These are phyloP conservation scores for Gyps fulvus DNA, from an alignment of 2,113 vertebrate species.

Conservation along the genomic window DNA sequence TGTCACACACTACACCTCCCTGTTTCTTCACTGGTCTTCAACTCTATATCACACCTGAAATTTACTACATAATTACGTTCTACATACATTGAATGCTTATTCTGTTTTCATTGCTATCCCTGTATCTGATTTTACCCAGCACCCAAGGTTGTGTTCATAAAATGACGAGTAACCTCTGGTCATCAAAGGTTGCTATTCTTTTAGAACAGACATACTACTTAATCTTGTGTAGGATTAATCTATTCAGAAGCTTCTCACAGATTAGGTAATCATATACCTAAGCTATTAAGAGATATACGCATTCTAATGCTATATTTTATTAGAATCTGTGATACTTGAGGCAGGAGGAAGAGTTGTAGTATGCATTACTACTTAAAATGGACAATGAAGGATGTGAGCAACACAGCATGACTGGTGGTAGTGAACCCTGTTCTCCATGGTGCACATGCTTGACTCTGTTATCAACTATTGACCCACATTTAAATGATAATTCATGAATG, in stretches of 20 bases:
- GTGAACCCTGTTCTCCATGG: background rate
- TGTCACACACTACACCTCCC: background rate
- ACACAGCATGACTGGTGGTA: background rate
- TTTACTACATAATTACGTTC: background rate
- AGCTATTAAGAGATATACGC: background rate
- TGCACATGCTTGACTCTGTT: background rate
- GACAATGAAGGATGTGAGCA: background rate
- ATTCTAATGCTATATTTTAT: background rate
- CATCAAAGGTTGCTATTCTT: background rate
- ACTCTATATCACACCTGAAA: background rate
- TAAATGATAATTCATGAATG: background rate
- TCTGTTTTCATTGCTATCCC: background rate
- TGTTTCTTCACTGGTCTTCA: background rate
- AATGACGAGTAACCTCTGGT: background rate
- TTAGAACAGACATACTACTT: background rate
- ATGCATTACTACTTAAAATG: background rate
- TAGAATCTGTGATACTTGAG: background rate
- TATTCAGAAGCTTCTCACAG: background rate
- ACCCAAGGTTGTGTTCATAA: fast-evolving
- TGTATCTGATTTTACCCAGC: background rate
- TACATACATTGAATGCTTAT: background rate
- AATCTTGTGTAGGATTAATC: background rate
- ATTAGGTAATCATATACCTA: background rate
- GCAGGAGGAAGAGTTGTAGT: background rate
- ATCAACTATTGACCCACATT: background rate